Base-by-base conservation (phyloP, 1,140 invertebrate genomes). In the Hesperophylax magnus region DNA sequence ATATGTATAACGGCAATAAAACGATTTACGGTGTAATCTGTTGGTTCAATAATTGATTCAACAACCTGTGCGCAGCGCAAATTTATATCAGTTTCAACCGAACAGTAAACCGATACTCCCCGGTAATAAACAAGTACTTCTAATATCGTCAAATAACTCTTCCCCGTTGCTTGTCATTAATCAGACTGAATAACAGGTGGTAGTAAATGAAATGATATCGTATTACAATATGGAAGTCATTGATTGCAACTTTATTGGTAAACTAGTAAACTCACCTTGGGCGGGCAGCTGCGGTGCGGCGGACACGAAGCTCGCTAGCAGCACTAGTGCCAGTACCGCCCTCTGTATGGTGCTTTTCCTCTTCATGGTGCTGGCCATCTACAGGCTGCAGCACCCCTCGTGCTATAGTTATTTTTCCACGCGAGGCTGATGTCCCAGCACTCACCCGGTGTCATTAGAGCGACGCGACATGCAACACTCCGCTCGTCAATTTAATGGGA, bases 381-480 rank as follows among this genome's bases (percentile, higher is more conserved):
- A 14, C 24, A n/a, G 61, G n/a, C 56, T 8, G 56, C n/a, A 58
- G 56, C n/a, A 47, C 39, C 39, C 1, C 39, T 47, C 9, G 9
- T 47, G 39, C 39, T 47, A 47, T 0, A 47, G 39, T 8, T 34
- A 0, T 47, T 14, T 11, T 47, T 47, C 39, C 39, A 0, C 39
- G 18, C 54, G 18, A 60, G 27, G 2, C 56, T 76, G 53, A 15
- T n/a, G 15, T 11, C 9, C 72, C 72, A 20, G 34, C 72, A 20
- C 54, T 76, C 72, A 76, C 56, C 72, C 39, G 11, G 15, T 58
- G 15, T 76, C 54, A 34, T 39, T 72, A 31, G 60, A 60, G 3
- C 54, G 54, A 76, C 54, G 39, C 56, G 39, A 60, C 54, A 15
- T 22, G 69, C 39, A 2, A 18, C 69, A 52, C 20, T 53, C 18